A percentile compares a stretch with the other conserved stretches of the same genome.
These are phyloP conservation scores for Meandrina meandrites DNA, from an alignment of 92 coral and sea anemone species.

Conservation along the genomic window DNA sequence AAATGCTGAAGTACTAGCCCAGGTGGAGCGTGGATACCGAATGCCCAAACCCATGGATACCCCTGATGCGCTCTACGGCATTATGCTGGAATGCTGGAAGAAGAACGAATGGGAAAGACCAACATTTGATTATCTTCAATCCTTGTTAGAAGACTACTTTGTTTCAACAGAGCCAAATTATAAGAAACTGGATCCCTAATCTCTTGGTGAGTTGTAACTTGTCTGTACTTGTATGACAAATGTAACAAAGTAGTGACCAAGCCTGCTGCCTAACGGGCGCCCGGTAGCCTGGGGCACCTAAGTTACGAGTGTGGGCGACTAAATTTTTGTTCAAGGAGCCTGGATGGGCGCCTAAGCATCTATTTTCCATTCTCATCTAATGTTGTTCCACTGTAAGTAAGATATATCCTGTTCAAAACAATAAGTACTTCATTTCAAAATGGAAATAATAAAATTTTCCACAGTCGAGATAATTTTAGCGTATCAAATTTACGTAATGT, in stretches of 20 bases:
- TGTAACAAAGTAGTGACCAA: neutral
- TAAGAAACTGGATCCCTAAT: constrained; percentile 57
- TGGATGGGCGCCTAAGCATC: no score
- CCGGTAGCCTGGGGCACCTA: no score
- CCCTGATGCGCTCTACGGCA: constrained; percentile 88
- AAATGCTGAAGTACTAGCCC: constrained; percentile 95
- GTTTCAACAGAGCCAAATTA: constrained; percentile 91
- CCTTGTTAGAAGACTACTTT: constrained; percentile 92
- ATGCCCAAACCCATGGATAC: constrained; percentile 94
- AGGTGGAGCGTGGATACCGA: constrained; percentile 96
- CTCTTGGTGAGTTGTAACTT: constrained; percentile 15
- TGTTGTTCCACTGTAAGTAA: no score
- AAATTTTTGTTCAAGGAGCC: no score
- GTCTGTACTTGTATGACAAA: neutral
- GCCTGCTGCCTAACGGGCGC: no score
- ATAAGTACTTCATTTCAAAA: no score
- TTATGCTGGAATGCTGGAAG: constrained; percentile 99
- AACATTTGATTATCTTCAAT: constrained; percentile 94
- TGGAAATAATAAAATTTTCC: no score
- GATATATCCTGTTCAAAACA: no score
- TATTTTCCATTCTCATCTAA: no score
- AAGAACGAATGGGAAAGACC: constrained; percentile 91
- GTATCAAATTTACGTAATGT: no score
- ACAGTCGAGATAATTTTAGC: no score
- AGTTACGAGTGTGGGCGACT: no score